Evolutionary conservation across 2,113 vertebrate genomes (phyloP).

Genomic region (Paramormyrops kingsleyae): DNA sequence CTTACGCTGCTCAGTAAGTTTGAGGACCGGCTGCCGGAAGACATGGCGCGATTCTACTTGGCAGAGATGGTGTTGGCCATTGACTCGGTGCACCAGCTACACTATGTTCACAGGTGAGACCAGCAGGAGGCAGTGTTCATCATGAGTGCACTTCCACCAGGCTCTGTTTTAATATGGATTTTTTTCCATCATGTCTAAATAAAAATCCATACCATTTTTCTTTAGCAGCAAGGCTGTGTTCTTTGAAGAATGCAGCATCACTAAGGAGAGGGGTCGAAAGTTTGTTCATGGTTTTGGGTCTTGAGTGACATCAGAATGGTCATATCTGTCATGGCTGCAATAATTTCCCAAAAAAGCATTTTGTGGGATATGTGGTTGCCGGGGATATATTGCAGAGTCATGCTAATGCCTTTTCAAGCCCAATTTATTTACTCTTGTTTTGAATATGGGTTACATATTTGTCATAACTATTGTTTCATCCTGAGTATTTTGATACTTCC

Average conservation of each 20-base stretch:
- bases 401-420: neutral
- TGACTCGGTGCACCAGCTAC: slow-evolving; percentile 93
- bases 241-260: neutral
- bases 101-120: slow-evolving; percentile 92
- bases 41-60: slow-evolving; percentile 97
- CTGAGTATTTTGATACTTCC: neutral
- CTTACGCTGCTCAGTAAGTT: slow-evolving; percentile 98
- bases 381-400: neutral
- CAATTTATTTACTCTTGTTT: neutral
- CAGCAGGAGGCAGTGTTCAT: neutral
- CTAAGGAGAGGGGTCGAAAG: neutral
- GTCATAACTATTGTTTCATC: neutral
- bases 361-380: neutral
- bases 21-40: slow-evolving; percentile 93
- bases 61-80: slow-evolving; percentile 98
- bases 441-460: neutral
- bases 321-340: neutral
- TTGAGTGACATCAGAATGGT: neutral
- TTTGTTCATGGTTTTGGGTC: neutral
- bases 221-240: neutral
- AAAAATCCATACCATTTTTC: neutral
- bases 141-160: neutral
- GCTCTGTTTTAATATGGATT: too few species aligned
- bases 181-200: neutral
- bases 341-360: neutral